Base-by-base conservation (phyloP, 2,113 vertebrate species). In the Caranx ignobilis region DNA sequence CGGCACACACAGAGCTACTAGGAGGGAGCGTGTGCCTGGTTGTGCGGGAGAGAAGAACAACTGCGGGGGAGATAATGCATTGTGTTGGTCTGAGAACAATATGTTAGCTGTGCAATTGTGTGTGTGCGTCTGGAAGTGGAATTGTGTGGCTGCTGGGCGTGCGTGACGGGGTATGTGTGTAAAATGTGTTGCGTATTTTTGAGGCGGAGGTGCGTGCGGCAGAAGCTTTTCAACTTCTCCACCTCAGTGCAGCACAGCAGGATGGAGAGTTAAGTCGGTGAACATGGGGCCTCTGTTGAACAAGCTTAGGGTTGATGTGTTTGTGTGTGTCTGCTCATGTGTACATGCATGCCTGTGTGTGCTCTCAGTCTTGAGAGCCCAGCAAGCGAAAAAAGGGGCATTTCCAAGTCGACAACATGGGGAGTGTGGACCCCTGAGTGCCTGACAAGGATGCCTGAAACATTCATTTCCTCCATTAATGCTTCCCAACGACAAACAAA, bases 11-110 rank as follows among this genome's bases (percentile, higher is more conserved):
- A 74, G 83, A 75, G 77, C 71, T 76, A 77, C 78, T n/a, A 83
- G 87, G 88, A 85, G 71, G 39, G 77, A 82, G 63, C 47, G 26
- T 64, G 83, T 59, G 71, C 66, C 73, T 66, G 87, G 68, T 88
- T 86, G 79, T 75, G 87, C 63, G 85, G 65, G 67, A 83, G 87
- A 83, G 79, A 77, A 61, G 72, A 92, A 90, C 88, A 89, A 88
- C 87, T 86, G 89, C 74, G 75, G 84, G 87, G 85, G 83, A 91
- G 87, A 92, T 88, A 88, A 86, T 83, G 81, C 79, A 81, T 88
- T 83, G 79, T 90, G 85, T 81, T 69, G 79, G 81, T 82, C 70
- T 59, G 83, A 82, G 87, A 89, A 91, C 91, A 90, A 92, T 89
- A 85, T 82, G 88, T 89, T 89, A 86, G 85, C 78, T 52, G 75